Conservation (phyloP, 2,113 vertebrate genomes). For the Albula glossodonta region DNA sequence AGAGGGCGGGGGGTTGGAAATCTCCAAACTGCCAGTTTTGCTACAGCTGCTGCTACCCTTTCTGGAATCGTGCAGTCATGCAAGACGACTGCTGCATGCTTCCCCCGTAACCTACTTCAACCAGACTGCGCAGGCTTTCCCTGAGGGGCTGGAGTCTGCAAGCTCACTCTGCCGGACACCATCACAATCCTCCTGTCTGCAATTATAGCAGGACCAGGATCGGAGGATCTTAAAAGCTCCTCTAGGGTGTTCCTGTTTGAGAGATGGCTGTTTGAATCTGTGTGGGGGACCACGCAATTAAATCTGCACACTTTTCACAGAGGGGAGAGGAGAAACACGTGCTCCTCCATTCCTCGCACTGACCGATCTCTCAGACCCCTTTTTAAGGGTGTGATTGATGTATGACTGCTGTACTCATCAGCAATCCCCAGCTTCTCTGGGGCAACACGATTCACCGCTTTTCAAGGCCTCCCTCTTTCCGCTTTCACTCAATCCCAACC, state of each 20-base stretch:
- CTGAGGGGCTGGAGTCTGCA: background rate
- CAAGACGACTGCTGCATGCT: no score
- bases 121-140: background rate
- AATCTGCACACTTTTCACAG: background rate
- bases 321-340: background rate
- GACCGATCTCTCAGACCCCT: background rate
- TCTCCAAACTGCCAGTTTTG: no score
- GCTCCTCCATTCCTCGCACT: background rate
- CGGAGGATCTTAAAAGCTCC: background rate
- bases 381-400: background rate
- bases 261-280: background rate
- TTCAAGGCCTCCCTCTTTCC: background rate
- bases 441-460: background rate
- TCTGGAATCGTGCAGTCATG: no score
- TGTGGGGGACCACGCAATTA: background rate
- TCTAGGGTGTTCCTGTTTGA: background rate
- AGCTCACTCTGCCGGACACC: background rate
- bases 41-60: no score
- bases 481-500: conserved; percentile 3
- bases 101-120: no score
- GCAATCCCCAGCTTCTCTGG: background rate
- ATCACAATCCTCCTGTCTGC: background rate
- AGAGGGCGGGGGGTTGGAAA: no score
- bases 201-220: background rate
- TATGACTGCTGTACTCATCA: background rate